A percentile compares a stretch with the other conserved stretches of the same genome.
Evolutionary conservation across 2,113 vertebrate genomes (phyloP).

Genomic region (Lamprotornis superbus): DNA sequence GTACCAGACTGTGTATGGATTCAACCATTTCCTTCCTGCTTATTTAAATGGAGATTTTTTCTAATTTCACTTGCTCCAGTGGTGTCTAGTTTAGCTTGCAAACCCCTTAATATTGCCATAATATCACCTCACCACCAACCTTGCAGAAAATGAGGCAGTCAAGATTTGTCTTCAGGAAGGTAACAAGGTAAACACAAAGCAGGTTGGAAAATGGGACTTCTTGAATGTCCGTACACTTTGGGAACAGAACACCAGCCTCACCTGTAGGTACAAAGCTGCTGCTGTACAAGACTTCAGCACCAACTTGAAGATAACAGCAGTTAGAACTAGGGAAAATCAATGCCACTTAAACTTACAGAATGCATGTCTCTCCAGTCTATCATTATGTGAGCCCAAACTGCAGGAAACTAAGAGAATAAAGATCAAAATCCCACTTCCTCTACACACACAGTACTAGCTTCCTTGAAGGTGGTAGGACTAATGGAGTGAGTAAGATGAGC

Average conservation of each 20-base stretch:
- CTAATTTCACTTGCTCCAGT: not conserved
- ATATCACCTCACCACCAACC: not conserved
- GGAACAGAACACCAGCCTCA: not conserved
- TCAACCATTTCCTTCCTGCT: not conserved
- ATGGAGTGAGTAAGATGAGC: slow-evolving; percentile 19
- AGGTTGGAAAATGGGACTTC: not conserved
- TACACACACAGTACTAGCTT: not conserved
- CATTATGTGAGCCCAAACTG: not conserved
- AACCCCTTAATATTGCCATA: not conserved
- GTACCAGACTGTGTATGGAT: not conserved
- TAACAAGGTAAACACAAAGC: not conserved
- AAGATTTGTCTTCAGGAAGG: not conserved
- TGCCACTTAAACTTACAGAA: not conserved
- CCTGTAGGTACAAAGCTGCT: not conserved
- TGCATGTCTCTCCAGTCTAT: not conserved
- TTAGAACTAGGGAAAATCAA: not conserved
- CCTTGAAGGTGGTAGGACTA: slow-evolving; percentile 13
- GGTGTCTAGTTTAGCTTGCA: not conserved
- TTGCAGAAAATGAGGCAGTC: not conserved
- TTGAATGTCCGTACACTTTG: rapidly evolving
- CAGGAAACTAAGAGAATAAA: not conserved
- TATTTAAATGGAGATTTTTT: not conserved
- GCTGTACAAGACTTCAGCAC: not conserved
- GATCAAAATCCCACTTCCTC: not conserved
- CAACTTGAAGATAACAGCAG: not conserved